Base-by-base conservation (phyloP, 2,797 vertebrate species). In the Avahi laniger region DNA sequence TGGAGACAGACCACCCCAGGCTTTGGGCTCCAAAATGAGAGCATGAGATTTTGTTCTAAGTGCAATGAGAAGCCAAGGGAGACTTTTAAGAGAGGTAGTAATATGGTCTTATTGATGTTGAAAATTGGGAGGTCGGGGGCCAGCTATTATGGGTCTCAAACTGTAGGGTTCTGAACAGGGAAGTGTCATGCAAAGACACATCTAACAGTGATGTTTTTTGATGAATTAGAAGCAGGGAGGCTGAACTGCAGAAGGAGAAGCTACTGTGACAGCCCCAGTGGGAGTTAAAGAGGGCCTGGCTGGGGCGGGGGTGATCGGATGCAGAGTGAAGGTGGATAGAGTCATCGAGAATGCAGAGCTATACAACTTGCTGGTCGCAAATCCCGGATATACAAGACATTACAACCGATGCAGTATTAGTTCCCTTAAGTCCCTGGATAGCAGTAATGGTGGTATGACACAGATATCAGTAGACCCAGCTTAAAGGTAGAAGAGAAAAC, bases 401-500 rank as follows among this genome's bases (percentile, higher is more conserved):
- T 14, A 35, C 13, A 48, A 26, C 38, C 15, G 28, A 22, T 38
- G 24, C 2, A 13, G 43, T 3, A 63, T 46, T 33, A 84, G 63
- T 78, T 59, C 18, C n/a, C 73, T 90, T 13, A 48, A 6, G 7
- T 38, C 70, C 79, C 84, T 30, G 70, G 4, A 24, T 17, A 26
- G 1, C 20, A 3, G 83, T 14, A 5, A 8, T 70, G 50, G 48
- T 48, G n/a, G 28, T 24, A 13, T 46, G 20, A 1, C 5, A 67
- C 8, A 43, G 57, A 57, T 75, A 46, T 24, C 33, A 50, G 35
- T 26, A 61, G n/a, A 3, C 24, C n/a, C 41, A 33, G 12, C 10
- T 79, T 75, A 78, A 86, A 82, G 5, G 24, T 17, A 22, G 22
- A 92, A 75, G 80, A 59, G 63, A 28, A 96, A 94, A 76, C 11